A percentile compares a stretch with the other conserved stretches of the same genome.
Conservation (phyloP, 2,113 vertebrate species). For the Peucedramus taeniatus region DNA sequence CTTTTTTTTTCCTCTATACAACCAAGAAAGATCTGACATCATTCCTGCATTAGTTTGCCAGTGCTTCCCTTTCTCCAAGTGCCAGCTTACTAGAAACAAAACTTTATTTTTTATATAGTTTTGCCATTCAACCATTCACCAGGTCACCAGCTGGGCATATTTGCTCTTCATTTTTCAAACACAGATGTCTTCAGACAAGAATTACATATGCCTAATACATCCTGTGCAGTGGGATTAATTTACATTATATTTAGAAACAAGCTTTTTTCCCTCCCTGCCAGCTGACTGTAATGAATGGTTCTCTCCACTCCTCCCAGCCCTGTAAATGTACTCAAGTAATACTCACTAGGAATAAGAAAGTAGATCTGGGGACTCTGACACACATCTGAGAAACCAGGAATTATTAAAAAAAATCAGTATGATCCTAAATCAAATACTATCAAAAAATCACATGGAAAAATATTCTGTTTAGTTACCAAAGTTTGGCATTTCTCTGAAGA, state of each 20-base stretch:
- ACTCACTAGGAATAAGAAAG: background rate
- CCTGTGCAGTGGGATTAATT: background rate
- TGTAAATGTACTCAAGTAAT: background rate
- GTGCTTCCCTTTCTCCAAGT: background rate
- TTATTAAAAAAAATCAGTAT: background rate
- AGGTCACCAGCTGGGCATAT: background rate
- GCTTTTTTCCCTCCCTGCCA: background rate
- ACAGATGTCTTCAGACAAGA: background rate
- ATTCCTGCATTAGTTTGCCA: constrained; percentile 1
- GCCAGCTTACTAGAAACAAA: background rate
- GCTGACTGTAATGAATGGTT: background rate
- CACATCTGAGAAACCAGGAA: background rate
- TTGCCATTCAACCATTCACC: background rate
- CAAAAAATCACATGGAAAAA: background rate
- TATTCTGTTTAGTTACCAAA: background rate
- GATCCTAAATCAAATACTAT: background rate
- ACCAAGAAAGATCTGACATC: background rate
- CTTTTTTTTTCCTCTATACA: background rate
- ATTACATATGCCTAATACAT: background rate
- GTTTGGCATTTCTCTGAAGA: background rate
- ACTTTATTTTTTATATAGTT: background rate
- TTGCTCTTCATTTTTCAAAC: background rate
- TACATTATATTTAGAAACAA: background rate
- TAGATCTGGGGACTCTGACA: background rate
- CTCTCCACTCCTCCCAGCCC: background rate